Conservation (phyloP, 2,113 vertebrate genomes). For the Electrona antarctica region DNA sequence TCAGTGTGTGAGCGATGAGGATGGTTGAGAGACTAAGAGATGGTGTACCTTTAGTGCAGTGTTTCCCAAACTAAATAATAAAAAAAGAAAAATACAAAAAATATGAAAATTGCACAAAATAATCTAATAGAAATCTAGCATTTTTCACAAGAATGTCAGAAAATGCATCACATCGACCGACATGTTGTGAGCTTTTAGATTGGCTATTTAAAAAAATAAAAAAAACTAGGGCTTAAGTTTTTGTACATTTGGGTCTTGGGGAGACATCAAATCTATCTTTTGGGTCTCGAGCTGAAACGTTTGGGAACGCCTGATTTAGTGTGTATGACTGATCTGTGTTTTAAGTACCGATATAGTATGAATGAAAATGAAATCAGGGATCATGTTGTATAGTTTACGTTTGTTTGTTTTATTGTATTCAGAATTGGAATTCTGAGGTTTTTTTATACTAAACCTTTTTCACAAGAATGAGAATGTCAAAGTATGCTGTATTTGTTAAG, state of each 20-base stretch:
- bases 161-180: too few species aligned
- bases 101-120: too few species aligned
- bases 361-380: conserved; percentile 6
- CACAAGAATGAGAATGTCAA: not conserved
- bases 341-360: conserved; percentile 1
- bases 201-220: too few species aligned
- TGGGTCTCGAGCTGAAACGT: not conserved
- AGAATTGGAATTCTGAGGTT: not conserved
- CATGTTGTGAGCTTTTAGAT: too few species aligned
- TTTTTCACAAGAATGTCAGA: too few species aligned
- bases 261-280: not conserved
- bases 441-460: not conserved
- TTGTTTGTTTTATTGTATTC: not conserved
- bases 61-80: too few species aligned
- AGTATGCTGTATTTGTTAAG: not conserved
- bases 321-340: not conserved
- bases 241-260: not conserved
- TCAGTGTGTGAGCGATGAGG: too few species aligned
- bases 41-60: not conserved
- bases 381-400: not conserved
- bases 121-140: too few species aligned
- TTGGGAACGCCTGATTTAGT: too few species aligned
- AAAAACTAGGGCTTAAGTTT: too few species aligned
- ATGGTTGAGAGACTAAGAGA: not conserved
- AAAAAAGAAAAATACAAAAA: too few species aligned